Conservation (phyloP, 2,113 vertebrate species). For the Sclerurus mexicanus region DNA sequence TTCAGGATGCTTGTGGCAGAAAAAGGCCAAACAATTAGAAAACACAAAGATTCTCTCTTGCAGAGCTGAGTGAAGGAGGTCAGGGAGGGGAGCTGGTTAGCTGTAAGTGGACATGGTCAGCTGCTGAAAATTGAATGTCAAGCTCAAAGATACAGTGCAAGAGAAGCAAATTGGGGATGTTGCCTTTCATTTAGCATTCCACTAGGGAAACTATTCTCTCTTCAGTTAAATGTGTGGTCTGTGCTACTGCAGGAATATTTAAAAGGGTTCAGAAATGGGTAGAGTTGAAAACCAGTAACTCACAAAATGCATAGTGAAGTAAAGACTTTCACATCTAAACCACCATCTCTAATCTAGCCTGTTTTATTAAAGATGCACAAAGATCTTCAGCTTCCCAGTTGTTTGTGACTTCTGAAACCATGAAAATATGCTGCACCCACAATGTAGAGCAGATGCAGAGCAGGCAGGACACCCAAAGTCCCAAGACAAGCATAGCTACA, state of each 20-base stretch:
- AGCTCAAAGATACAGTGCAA: neutral
- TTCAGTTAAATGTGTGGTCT: neutral
- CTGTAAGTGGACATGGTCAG: neutral
- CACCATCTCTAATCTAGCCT: neutral
- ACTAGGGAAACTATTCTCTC: neutral
- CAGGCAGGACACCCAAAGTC: accelerated
- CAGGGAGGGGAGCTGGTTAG: neutral
- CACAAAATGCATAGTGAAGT: neutral
- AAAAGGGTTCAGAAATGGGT: neutral
- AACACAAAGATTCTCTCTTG: neutral
- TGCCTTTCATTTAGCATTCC: neutral
- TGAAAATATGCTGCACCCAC: neutral
- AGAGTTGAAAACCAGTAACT: neutral
- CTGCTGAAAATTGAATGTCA: neutral
- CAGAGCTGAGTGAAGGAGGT: neutral
- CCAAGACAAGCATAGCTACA: neutral
- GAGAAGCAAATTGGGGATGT: neutral
- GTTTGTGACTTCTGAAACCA: neutral
- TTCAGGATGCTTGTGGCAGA: neutral
- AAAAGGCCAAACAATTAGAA: neutral
- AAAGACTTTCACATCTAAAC: neutral
- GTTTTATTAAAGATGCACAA: neutral
- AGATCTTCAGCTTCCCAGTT: neutral
- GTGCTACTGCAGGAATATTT: neutral
- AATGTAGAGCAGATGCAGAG: neutral